Percentiles rank a stretch among this genome's conserved stretches.
phyloP scores from a whole-genome alignment of 2,888 invertebrate species.

The Rhimphoctona megacephalus region DNA sequence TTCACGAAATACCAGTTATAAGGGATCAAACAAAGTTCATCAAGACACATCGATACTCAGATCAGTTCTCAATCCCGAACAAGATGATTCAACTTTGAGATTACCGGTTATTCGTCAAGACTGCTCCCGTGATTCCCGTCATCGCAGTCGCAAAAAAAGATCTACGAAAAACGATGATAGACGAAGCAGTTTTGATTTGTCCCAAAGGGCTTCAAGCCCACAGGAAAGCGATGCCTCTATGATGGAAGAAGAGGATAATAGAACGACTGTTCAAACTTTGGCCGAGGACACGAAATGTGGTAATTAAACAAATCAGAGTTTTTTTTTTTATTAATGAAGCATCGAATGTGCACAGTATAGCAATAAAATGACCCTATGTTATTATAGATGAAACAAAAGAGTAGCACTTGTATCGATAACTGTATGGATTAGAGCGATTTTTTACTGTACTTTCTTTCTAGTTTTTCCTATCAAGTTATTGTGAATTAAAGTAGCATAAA shows the following conservation, averaged over 20 bases:
- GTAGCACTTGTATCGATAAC: no score
- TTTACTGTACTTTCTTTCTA: no score
- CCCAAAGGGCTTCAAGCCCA: constrained; percentile 83
- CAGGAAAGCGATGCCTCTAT: constrained; percentile 91
- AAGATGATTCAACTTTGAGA: constrained; percentile 92
- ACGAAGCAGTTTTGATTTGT: constrained; percentile 77
- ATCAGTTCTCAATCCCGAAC: constrained; percentile 93
- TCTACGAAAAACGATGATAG: constrained; percentile 88
- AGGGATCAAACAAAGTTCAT: constrained; percentile 78
- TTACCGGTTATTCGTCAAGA: constrained; percentile 88
- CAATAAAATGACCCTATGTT: no score
- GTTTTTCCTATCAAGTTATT: no score
- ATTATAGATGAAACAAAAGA: no score
- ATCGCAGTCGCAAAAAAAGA: constrained; percentile 86
- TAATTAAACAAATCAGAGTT: constrained; percentile 52
- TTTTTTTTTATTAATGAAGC: constrained; percentile 21
- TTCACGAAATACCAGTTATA: neutral
- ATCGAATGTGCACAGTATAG: neutral
- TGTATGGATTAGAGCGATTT: no score
- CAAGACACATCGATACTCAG: constrained; percentile 94
- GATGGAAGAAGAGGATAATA: constrained; percentile 88
- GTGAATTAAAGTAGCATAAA: no score
- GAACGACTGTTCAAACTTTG: constrained; percentile 82
- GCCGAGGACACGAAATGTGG: constrained; percentile 64
- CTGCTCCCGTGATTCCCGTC: constrained; percentile 30